phyloP scores from a whole-genome alignment of 2,888 invertebrate species.

The Caenorhabditis auriculariae region DNA sequence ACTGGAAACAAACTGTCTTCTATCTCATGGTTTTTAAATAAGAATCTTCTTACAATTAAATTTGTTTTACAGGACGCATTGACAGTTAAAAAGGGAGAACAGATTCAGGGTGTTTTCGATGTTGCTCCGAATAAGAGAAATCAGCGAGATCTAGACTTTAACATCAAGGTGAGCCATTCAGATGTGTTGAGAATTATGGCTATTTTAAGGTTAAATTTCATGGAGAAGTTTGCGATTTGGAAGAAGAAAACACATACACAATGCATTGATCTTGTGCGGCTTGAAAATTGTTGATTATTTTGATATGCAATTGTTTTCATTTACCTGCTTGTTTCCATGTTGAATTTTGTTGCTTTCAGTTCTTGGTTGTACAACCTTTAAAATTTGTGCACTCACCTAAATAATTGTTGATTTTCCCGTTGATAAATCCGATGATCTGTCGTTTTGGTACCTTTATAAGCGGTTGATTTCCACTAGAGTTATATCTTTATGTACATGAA shows the following conservation, averaged over 20 bases:
- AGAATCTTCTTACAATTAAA: background rate
- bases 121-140: conserved; percentile 95
- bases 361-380: too few species aligned
- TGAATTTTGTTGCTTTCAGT: too few species aligned
- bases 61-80: conserved; percentile 75
- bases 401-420: background rate
- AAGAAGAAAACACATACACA: conserved; percentile 66
- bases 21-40: conserved; percentile 75
- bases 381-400: too few species aligned
- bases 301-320: conserved; percentile 19
- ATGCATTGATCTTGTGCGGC: conserved; percentile 65
- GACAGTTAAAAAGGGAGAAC: conserved; percentile 91
- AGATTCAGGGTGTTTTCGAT: conserved; percentile 79
- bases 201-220: conserved; percentile 71
- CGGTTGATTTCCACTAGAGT: background rate
- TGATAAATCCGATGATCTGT: background rate
- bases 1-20: conserved; percentile 99
- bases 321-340: too few species aligned
- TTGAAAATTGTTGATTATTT: conserved; percentile 3
- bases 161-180: conserved; percentile 68
- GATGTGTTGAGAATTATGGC: too few species aligned
- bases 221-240: conserved; percentile 67
- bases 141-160: conserved; percentile 92
- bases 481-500: background rate
- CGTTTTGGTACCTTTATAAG: too few species aligned